A percentile compares a stretch with the other conserved stretches of the same genome.
Conservation (phyloP, 53 echinoderm and acorn worm genomes). For the Stichopus horrens region DNA sequence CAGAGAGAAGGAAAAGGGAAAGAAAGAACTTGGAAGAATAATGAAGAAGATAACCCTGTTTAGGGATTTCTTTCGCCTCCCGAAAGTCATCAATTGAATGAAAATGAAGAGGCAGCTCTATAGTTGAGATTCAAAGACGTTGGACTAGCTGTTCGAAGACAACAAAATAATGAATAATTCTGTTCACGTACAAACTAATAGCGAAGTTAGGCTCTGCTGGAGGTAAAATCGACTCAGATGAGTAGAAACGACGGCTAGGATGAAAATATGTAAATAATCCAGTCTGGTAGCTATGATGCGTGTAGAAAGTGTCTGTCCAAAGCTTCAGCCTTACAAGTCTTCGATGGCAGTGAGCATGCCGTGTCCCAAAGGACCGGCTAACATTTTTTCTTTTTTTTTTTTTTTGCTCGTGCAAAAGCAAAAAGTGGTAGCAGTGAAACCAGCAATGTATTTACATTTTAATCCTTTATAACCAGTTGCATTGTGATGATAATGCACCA, state of each 20-base stretch:
- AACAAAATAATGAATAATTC: conserved; percentile 44
- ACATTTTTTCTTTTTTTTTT: too few species aligned
- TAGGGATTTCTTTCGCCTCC: conserved; percentile 39
- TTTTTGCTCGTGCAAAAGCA: too few species aligned
- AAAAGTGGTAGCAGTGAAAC: too few species aligned
- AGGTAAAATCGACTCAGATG: background rate
- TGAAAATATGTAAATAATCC: conserved; percentile 36
- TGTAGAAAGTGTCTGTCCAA: too few species aligned
- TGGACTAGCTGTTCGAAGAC: background rate
- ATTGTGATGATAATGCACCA: too few species aligned
- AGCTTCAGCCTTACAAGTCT: too few species aligned
- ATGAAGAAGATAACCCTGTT: conserved; percentile 31
- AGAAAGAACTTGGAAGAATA: conserved; percentile 1
- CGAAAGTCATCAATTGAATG: conserved; percentile 39
- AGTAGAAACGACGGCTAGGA: conserved; percentile 1
- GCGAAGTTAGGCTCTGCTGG: background rate
- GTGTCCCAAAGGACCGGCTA: too few species aligned
- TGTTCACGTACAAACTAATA: background rate
- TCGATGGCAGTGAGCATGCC: too few species aligned
- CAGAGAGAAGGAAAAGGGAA: conserved; percentile 1
- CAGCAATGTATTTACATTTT: too few species aligned
- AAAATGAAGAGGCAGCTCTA: conserved; percentile 30
- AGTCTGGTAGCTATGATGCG: background rate
- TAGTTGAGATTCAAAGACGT: background rate
- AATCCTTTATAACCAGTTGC: too few species aligned